A percentile compares a stretch with the other conserved stretches of the same genome.
phyloP scores from a whole-genome alignment of 2,113 vertebrate species.

The Pelobates fuscus region DNA sequence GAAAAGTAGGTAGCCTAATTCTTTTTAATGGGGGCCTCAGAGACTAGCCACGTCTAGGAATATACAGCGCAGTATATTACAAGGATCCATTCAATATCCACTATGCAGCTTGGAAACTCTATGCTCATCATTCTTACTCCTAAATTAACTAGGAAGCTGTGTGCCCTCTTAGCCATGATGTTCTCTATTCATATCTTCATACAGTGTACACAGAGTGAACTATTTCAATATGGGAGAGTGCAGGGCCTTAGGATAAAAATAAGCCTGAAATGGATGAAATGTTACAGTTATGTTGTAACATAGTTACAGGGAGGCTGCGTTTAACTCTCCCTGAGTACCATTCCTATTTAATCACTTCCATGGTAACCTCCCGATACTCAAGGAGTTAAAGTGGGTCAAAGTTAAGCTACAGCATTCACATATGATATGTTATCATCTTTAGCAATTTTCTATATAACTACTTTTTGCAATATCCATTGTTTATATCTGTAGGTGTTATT shows the following conservation, averaged over 20 bases:
- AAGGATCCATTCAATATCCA: constrained; percentile 42
- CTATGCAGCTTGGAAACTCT: constrained; percentile 30
- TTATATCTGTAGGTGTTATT: too few relatives aligned
- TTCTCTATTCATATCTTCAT: constrained; percentile 52
- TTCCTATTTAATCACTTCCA: background rate
- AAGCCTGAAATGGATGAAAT: background rate
- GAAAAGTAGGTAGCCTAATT: constrained; percentile 51
- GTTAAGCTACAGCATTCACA: background rate
- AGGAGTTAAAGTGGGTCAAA: background rate
- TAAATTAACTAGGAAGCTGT: constrained; percentile 48
- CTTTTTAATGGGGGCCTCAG: constrained; percentile 59
- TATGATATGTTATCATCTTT: background rate
- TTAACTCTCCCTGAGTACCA: background rate
- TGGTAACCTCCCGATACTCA: background rate
- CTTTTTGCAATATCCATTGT: too few relatives aligned
- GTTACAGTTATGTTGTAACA: background rate
- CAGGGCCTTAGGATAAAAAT: constrained; percentile 27
- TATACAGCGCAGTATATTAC: constrained; percentile 31
- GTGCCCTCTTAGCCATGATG: constrained; percentile 46
- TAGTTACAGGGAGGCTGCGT: background rate
- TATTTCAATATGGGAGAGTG: constrained; percentile 3
- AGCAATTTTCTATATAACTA: background rate
- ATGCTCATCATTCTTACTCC: constrained; percentile 1
- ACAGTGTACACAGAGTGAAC: constrained; percentile 41
- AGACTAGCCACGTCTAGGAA: constrained; percentile 51